Conservation (phyloP, 2,888 invertebrate genomes). For the Dorcus hopei region DNA sequence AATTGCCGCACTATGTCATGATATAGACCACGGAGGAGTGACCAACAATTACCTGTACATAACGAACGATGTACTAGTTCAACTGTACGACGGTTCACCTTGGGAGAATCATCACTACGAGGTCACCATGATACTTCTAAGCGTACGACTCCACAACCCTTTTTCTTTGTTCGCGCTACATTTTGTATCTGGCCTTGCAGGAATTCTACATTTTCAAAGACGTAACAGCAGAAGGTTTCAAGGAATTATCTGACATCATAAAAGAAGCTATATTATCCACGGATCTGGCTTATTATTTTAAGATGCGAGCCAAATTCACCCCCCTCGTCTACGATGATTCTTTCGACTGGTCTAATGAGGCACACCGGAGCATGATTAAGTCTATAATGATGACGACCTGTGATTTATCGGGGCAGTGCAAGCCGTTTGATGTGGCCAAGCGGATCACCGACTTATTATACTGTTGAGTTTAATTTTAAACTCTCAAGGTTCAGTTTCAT, state of each 20-base stretch:
- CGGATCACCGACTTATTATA: conserved; percentile 55
- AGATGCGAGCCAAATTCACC: conserved; percentile 53
- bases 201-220: conserved; percentile 53
- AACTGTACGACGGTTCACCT: conserved; percentile 57
- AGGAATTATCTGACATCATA: conserved; percentile 53
- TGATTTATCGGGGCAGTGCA: conserved; percentile 60
- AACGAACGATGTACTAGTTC: conserved; percentile 54
- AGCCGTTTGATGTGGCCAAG: conserved; percentile 57
- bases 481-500: too few relatives aligned
- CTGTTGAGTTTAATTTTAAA: conserved; percentile 45
- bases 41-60: conserved; percentile 61
- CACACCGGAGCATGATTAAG: conserved; percentile 56
- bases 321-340: conserved; percentile 51
- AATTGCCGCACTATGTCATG: conserved; percentile 59
- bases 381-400: conserved; percentile 59
- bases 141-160: conserved; percentile 43
- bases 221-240: conserved; percentile 45
- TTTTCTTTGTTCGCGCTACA: background rate
- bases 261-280: conserved; percentile 60
- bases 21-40: conserved; percentile 61
- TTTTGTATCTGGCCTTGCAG: conserved; percentile 38
- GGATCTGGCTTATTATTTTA: conserved; percentile 58
- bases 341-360: conserved; percentile 53
- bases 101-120: conserved; percentile 61
- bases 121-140: conserved; percentile 56